Evolutionary conservation across 2,888 invertebrate species (phyloP).

Genomic region (Heteropelma amictum): DNA sequence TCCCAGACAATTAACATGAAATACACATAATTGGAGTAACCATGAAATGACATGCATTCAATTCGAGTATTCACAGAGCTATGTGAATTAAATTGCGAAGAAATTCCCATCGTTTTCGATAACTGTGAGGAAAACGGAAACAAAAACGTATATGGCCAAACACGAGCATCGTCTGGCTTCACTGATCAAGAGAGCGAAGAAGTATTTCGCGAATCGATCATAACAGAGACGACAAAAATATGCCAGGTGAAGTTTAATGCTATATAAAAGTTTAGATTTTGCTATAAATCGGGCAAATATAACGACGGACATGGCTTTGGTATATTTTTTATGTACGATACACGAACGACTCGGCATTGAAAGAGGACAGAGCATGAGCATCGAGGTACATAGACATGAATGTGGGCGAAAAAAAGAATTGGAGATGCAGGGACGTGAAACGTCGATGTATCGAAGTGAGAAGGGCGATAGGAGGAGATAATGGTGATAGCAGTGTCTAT

Average conservation of each 20-base stretch:
- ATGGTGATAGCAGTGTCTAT: too few relatives aligned
- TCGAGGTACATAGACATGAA: background rate
- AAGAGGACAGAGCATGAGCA: conserved; percentile 24
- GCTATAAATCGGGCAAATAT: conserved; percentile 61
- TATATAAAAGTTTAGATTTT: conserved; percentile 61
- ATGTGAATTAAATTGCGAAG: conserved; percentile 11
- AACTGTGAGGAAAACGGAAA: background rate
- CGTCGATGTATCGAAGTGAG: background rate
- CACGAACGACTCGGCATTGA: conserved; percentile 7
- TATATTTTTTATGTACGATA: conserved; percentile 23
- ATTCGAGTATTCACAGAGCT: background rate
- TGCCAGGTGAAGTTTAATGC: conserved; percentile 3
- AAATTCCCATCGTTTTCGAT: conserved; percentile 8
- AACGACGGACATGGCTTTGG: conserved; percentile 57
- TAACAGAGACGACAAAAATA: conserved; percentile 8
- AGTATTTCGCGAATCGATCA: background rate
- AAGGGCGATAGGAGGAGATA: too few relatives aligned
- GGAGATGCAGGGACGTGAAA: background rate
- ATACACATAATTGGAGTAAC: too few relatives aligned
- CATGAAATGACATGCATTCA: conserved; percentile 20
- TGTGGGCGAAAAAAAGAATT: background rate
- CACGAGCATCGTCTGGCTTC: background rate
- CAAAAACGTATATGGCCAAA: background rate
- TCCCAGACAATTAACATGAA: too few relatives aligned
- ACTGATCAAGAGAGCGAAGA: conserved; percentile 8